Base-by-base conservation (phyloP, 2,888 invertebrate species). In the Megastigmus dorsalis region DNA sequence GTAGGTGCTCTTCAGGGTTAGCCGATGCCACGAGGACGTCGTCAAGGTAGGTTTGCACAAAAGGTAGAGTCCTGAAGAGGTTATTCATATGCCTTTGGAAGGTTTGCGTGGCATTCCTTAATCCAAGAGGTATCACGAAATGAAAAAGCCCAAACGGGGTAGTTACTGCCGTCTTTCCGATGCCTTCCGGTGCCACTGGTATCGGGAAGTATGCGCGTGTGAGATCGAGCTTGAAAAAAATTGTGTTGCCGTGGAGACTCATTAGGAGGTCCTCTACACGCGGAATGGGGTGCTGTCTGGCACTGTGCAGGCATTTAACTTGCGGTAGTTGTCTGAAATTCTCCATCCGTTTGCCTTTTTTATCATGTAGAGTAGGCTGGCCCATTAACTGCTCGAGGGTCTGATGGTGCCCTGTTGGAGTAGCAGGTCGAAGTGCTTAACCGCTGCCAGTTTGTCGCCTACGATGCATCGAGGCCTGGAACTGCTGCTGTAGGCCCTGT, bases 71-170 rank as follows among this genome's bases (percentile, higher is more conserved):
- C n/a, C 59, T 9, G 23, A 70, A 45, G 2, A 70, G 18, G 0
- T 5, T 4, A 38, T 74, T 30, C 33, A 74, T 74, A 9, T 28
- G 18, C 10, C 70, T 13, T 28, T 74, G 70, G 3, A 70, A 74
- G 0, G 65, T 75, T 62, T 74, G 69, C 0, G 69, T 18, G 0
- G 63, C 54, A 13, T 69, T 69, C 1, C 63, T 13, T 1, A 69
- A 18, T 2, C 69, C 69, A 23, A 55, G 52, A 6, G 74, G 67
- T 62, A 74, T 74, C 3, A 43, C 66, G 2, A 54, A 67, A 10
- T 67, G 67, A 26, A 54, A 74, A 0, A 52, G 33, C 6, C 74
- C 67, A 10, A 74, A 54, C 1, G 68, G 67, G 1, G 62, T 74
- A 3, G 28, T 62, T 5, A 68, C 43, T 13, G 74, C 74, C 3